phyloP scores from a whole-genome alignment of 2,113 vertebrate genomes.

The Tinamus guttatus region DNA sequence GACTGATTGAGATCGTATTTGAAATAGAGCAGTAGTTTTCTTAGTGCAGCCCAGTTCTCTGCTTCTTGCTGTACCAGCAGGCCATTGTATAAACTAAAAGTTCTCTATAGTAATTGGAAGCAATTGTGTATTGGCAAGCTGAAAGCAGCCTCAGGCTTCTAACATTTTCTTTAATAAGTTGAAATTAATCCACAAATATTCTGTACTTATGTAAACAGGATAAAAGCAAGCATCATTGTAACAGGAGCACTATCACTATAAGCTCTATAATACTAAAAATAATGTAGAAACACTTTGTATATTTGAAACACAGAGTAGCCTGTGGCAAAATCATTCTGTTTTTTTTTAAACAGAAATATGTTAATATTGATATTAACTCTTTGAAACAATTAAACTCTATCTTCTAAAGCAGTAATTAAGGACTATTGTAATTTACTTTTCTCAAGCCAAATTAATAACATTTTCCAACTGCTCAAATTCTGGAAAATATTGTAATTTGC shows the following conservation, averaged over 20 bases:
- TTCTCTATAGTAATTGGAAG: not conserved
- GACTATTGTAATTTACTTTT: not conserved
- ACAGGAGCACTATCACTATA: not conserved
- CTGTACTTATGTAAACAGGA: not conserved
- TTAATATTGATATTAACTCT: slow-evolving; percentile 1
- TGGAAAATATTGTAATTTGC: not conserved
- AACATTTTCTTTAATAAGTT: not conserved
- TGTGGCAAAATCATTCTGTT: not conserved
- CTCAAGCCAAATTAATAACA: not conserved
- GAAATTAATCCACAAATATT: slow-evolving; percentile 1
- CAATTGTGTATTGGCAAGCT: not conserved
- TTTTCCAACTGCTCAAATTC: not conserved
- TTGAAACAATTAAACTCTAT: slow-evolving; percentile 8
- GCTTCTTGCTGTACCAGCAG: not conserved
- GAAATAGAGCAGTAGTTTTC: not conserved
- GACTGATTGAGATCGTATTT: not conserved
- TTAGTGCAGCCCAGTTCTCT: not conserved
- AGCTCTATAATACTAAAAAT: not conserved
- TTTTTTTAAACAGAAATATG: not conserved
- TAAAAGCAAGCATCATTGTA: not conserved
- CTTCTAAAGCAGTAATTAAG: slow-evolving; percentile 28
- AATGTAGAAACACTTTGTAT: not conserved
- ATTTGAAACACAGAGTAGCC: not conserved
- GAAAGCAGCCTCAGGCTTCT: not conserved
- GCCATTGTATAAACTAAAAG: not conserved